Conservation (phyloP, 2,797 vertebrate species). For the Platyrinchus mystaceus region DNA sequence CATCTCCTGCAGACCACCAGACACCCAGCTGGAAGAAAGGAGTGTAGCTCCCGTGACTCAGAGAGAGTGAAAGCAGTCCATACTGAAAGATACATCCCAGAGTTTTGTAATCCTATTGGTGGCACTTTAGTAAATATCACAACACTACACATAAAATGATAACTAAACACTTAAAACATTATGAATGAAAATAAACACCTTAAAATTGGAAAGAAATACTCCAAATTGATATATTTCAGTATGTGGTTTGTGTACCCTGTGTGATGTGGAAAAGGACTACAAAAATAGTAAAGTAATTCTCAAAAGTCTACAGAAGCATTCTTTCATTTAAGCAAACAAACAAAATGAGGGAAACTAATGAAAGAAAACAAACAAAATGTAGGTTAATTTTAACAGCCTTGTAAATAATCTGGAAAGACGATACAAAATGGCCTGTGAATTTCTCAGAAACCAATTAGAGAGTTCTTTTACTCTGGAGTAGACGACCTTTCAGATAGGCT, state of each 20-base stretch:
- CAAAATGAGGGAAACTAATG: neutral
- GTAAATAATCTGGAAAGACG: neutral
- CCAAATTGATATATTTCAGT: neutral
- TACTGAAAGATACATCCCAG: neutral
- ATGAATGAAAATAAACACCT: neutral
- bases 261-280: neutral
- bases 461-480: neutral
- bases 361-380: neutral
- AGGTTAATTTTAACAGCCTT: neutral
- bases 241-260: neutral
- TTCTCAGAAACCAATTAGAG: constrained; percentile 2
- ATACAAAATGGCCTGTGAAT: neutral
- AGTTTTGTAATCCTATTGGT: neutral
- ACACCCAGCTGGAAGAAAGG: neutral
- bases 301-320: neutral
- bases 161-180: neutral
- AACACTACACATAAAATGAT: neutral
- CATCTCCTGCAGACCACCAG: neutral
- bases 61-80: neutral
- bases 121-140: neutral
- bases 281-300: neutral
- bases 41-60: neutral
- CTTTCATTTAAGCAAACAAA: neutral
- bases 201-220: neutral
- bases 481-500: constrained; percentile 24